Conservation (phyloP, 2,888 invertebrate species). For the Machimus atricapillus region DNA sequence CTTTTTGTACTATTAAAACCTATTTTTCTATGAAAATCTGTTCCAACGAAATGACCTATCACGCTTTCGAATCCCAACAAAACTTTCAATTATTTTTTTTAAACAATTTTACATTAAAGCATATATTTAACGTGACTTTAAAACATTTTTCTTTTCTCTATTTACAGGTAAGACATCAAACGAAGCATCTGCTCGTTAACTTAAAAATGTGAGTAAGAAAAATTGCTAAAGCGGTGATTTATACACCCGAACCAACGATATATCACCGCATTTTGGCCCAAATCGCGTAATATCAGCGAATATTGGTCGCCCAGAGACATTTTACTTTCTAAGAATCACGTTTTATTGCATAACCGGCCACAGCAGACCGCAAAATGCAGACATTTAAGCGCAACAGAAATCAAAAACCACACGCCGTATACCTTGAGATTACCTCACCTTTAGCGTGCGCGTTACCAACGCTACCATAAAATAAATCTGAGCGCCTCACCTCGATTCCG, state of each 20-base stretch:
- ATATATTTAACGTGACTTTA: background rate
- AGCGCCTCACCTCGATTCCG: slow-evolving; percentile 21
- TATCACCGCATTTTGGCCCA: background rate
- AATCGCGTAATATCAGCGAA: slow-evolving; percentile 10
- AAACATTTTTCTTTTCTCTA: background rate
- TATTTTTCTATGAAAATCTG: background rate
- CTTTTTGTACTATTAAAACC: no score
- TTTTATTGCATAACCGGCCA: slow-evolving; percentile 18
- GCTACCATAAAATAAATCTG: slow-evolving; percentile 29
- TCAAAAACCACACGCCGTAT: slow-evolving; percentile 30
- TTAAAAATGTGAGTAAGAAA: background rate
- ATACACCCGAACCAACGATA: background rate
- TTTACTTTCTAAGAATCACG: slow-evolving; percentile 29
- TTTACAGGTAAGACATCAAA: background rate
- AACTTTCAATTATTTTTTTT: background rate
- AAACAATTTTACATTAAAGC: background rate
- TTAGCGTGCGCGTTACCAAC: slow-evolving; percentile 17
- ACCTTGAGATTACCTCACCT: slow-evolving; percentile 35
- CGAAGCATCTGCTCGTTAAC: background rate
- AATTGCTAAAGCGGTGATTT: background rate
- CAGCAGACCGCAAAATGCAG: slow-evolving; percentile 18
- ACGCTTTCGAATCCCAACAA: background rate
- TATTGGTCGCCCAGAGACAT: background rate
- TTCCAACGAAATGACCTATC: background rate
- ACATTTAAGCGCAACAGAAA: background rate